A percentile compares a stretch with the other conserved stretches of the same genome.
Evolutionary conservation across 2,797 vertebrate species (phyloP).

Genomic region (Rhabdophis nuchalis): DNA sequence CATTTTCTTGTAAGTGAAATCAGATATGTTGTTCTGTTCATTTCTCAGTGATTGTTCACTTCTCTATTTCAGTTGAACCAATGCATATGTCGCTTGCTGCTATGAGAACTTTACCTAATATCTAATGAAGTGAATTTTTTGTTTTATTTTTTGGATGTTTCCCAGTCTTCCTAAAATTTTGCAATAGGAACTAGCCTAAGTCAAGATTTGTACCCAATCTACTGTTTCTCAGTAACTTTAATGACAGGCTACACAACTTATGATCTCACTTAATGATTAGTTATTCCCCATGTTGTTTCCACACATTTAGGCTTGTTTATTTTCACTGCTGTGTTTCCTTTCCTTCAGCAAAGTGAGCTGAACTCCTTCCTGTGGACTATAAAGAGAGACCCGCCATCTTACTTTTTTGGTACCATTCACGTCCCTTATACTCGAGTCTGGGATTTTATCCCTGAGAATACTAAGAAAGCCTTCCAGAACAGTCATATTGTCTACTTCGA

Average conservation of each 20-base stretch:
- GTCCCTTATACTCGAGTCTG: conserved; percentile 86
- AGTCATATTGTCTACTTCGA: conserved; percentile 87
- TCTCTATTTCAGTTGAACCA: background rate
- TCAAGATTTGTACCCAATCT: background rate
- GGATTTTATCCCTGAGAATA: conserved; percentile 87
- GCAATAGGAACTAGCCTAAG: background rate
- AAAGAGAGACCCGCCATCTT: conserved; percentile 84
- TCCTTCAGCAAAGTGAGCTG: conserved; percentile 80
- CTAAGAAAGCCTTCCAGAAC: conserved; percentile 86
- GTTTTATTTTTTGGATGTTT: background rate
- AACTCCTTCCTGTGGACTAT: conserved; percentile 93
- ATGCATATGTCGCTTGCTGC: background rate
- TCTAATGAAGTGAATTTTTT: background rate
- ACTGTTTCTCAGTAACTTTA: background rate
- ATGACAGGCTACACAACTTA: background rate
- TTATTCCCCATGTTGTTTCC: background rate
- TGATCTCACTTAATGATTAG: background rate
- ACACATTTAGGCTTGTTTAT: background rate
- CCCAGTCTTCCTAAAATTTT: background rate
- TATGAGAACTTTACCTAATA: background rate
- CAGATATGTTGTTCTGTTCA: background rate
- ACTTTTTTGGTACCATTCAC: conserved; percentile 88
- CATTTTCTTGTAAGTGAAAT: background rate
- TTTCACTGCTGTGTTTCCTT: conserved; percentile 52
- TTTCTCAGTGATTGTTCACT: background rate